These are phyloP conservation scores for Deilephila elpenor DNA, from an alignment of 2,888 invertebrate genomes.

Conservation along the genomic window DNA sequence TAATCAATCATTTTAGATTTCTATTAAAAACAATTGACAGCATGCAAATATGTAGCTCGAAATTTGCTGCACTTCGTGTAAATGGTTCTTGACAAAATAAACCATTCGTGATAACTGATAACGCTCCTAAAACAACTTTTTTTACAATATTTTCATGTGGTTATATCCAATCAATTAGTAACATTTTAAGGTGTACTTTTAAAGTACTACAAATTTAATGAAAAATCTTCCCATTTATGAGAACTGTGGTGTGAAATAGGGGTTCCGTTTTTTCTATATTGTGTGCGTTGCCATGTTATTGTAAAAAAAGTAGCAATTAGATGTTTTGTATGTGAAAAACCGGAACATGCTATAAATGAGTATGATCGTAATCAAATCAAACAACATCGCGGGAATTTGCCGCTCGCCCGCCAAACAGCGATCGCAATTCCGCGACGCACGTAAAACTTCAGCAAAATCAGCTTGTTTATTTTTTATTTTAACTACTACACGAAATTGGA, in stretches of 20 bases:
- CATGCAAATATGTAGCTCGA: background rate
- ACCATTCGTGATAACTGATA: slow-evolving; percentile 2
- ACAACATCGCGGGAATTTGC: slow-evolving; percentile 23
- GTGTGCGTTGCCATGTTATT: background rate
- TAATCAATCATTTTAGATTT: slow-evolving; percentile 4
- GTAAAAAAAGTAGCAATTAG: background rate
- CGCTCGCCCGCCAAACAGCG: slow-evolving; percentile 22
- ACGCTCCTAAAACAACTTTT: background rate
- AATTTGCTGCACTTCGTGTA: background rate
- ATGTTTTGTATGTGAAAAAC: slow-evolving; percentile 4
- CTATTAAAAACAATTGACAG: background rate
- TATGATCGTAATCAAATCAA: slow-evolving; percentile 19
- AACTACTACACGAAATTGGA: background rate
- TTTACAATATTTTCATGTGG: background rate
- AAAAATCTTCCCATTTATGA: no score
- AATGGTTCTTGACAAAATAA: slow-evolving; percentile 1
- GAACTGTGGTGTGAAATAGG: background rate
- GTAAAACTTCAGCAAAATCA: background rate
- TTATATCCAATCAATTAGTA: no score
- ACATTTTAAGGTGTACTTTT: no score
- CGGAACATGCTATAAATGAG: slow-evolving; percentile 7
- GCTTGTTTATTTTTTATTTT: background rate
- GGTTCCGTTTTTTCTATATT: background rate
- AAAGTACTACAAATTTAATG: no score
- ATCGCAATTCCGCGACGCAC: slow-evolving; percentile 9